Conservation (phyloP, 2,888 invertebrate species). For the Aphrophora alni region DNA sequence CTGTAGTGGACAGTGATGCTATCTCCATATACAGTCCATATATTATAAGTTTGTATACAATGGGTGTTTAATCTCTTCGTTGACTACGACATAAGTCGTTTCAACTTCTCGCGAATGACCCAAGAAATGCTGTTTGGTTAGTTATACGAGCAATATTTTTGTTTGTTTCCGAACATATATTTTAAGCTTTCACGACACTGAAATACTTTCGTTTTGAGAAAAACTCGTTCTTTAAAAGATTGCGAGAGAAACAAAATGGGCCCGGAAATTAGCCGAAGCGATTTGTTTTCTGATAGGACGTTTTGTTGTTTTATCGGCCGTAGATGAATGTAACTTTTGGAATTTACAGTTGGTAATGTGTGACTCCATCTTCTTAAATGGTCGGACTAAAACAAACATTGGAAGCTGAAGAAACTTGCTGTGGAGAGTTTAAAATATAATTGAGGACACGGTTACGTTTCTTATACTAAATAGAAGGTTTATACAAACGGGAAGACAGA, state of each 20-base stretch:
- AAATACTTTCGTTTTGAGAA: neutral
- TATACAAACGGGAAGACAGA: too few species aligned
- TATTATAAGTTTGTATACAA: slow-evolving; percentile 9
- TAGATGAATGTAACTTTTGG: neutral
- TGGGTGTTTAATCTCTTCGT: neutral
- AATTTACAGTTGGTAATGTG: neutral
- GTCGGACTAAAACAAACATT: too few species aligned
- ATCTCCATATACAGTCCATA: neutral
- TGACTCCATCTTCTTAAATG: too few species aligned
- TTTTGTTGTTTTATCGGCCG: neutral
- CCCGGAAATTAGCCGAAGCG: neutral
- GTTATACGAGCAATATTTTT: neutral
- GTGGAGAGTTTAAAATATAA: too few species aligned
- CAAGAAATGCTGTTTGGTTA: neutral
- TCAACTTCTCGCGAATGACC: neutral
- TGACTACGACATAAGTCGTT: neutral
- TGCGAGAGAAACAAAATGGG: neutral
- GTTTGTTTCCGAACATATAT: neutral
- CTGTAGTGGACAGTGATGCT: neutral
- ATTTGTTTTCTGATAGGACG: neutral
- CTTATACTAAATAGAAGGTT: too few species aligned
- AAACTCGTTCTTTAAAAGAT: neutral
- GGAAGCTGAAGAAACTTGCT: too few species aligned
- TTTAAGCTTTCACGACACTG: neutral
- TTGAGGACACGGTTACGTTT: too few species aligned